Conservation (phyloP, 2,888 invertebrate genomes). For the Dasysyrphus tricinctus region DNA sequence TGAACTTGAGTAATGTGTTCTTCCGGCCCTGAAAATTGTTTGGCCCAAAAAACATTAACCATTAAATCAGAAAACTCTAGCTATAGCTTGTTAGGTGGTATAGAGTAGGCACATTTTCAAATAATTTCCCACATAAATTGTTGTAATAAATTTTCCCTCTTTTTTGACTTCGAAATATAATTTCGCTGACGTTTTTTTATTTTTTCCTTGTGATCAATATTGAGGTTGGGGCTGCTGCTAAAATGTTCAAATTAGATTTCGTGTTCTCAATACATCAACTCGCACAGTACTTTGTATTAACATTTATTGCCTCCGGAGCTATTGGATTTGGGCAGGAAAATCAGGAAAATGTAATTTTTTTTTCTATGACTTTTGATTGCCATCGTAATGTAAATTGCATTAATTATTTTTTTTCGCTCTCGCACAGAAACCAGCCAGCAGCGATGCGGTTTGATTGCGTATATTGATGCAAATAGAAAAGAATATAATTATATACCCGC, state of each 20-base stretch:
- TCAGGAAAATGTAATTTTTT: constrained; percentile 36
- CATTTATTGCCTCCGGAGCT: constrained; percentile 17
- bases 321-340: constrained; percentile 4
- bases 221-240: not conserved
- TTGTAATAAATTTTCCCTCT: constrained; percentile 49
- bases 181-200: constrained; percentile 26
- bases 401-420: not conserved
- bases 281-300: constrained; percentile 29
- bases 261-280: constrained; percentile 57
- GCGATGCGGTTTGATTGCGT: not conserved
- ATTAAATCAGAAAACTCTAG: constrained; percentile 12
- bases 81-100: not conserved
- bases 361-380: constrained; percentile 64
- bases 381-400: constrained; percentile 35
- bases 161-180: constrained; percentile 12
- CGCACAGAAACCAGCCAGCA: too few relatives aligned
- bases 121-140: constrained; percentile 48
- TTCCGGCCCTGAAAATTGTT: constrained; percentile 63
- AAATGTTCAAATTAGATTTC: constrained; percentile 22
- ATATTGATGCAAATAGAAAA: not conserved
- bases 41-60: constrained; percentile 55
- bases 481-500: not conserved
- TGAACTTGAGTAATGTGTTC: constrained; percentile 66
- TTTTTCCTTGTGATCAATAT: not conserved
- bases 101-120: not conserved